Evolutionary conservation across 2,888 invertebrate genomes (phyloP).

Genomic region (Ectobius pallidus): DNA sequence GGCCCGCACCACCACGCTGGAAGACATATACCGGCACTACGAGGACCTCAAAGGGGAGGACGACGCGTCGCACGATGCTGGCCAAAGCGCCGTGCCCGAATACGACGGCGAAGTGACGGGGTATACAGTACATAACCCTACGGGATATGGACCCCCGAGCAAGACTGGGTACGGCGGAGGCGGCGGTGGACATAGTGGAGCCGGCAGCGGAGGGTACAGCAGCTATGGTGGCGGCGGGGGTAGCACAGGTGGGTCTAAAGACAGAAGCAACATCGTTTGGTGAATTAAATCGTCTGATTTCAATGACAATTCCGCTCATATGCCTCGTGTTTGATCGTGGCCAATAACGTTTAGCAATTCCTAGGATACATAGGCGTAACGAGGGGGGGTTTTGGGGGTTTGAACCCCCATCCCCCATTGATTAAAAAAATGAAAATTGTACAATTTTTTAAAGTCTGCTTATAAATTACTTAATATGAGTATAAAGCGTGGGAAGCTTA

Average conservation of each 20-base stretch:
- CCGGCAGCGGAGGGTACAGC: neutral
- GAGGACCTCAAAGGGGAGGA: constrained; percentile 49
- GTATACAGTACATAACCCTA: constrained; percentile 53
- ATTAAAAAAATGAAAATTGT: too few species aligned
- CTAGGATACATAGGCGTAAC: too few species aligned
- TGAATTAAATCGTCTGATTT: too few species aligned
- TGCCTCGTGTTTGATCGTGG: too few species aligned
- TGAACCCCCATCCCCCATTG: too few species aligned
- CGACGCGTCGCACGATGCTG: constrained; percentile 42
- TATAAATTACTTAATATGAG: too few species aligned
- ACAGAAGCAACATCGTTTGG: constrained; percentile 27
- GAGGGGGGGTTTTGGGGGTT: too few species aligned
- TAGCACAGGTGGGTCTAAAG: constrained; percentile 44
- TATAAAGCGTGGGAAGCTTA: too few species aligned
- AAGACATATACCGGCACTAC: constrained; percentile 72
- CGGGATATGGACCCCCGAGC: neutral
- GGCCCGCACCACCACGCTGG: constrained; percentile 72
- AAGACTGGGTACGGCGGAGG: neutral
- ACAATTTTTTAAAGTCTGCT: too few species aligned
- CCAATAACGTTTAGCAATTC: too few species aligned
- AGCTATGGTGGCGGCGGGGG: constrained; percentile 44
- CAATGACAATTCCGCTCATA: too few species aligned
- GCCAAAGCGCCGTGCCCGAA: constrained; percentile 56
- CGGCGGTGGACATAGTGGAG: constrained; percentile 45
- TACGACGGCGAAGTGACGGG: constrained; percentile 61